Conservation (phyloP, 2,888 invertebrate species). For the Graphium colonna region DNA sequence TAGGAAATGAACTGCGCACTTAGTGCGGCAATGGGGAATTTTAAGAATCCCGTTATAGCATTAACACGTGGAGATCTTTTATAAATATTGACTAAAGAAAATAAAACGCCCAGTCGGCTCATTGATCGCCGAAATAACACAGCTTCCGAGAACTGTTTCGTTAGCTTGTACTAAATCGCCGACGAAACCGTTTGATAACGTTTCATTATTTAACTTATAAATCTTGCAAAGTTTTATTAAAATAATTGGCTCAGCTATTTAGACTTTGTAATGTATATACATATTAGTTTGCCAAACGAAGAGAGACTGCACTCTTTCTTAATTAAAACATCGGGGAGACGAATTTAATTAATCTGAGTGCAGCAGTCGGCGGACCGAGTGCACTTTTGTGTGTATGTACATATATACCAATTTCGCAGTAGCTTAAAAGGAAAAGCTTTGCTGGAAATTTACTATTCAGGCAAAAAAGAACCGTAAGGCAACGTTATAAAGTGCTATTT, state of each 20-base stretch:
- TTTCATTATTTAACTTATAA: too few relatives aligned
- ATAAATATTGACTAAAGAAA: slow-evolving; percentile 66
- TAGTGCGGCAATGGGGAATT: slow-evolving; percentile 59
- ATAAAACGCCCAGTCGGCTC: slow-evolving; percentile 48
- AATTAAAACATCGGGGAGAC: slow-evolving; percentile 64
- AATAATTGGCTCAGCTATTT: neutral
- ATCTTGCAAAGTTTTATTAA: too few relatives aligned
- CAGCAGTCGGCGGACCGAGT: slow-evolving; percentile 52
- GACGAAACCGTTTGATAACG: neutral
- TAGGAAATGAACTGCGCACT: slow-evolving; percentile 69
- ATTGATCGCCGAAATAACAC: slow-evolving; percentile 44
- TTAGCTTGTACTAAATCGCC: neutral
- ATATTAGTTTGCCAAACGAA: neutral
- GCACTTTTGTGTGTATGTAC: slow-evolving; percentile 56
- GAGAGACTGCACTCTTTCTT: slow-evolving; percentile 29
- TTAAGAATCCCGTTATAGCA: slow-evolving; percentile 71
- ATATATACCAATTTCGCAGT: slow-evolving; percentile 56
- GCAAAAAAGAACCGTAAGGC: slow-evolving; percentile 36
- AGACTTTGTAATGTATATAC: slow-evolving; percentile 2
- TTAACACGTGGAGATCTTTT: slow-evolving; percentile 63
- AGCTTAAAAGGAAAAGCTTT: slow-evolving; percentile 60
- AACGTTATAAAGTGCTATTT: slow-evolving; percentile 35
- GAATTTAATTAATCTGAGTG: slow-evolving; percentile 54
- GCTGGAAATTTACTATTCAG: slow-evolving; percentile 37
- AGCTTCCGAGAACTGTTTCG: slow-evolving; percentile 28